These are phyloP conservation scores for Callaeas wilsoni DNA, from an alignment of 2,113 vertebrate species.

Conservation along the genomic window DNA sequence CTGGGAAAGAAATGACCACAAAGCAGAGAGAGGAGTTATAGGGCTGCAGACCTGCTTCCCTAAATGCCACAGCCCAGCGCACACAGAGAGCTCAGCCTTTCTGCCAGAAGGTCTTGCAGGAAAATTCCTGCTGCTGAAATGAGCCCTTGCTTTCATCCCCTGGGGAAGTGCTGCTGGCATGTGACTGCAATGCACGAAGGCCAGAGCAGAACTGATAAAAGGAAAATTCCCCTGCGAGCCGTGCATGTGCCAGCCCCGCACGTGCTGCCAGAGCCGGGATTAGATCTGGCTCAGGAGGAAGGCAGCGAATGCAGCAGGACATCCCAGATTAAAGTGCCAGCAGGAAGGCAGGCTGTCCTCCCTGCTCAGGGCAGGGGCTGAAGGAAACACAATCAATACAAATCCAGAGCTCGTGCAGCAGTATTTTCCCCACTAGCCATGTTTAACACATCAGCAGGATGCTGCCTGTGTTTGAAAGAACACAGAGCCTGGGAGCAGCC, in stretches of 20 bases:
- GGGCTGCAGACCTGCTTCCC: neutral
- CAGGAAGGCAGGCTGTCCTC: neutral
- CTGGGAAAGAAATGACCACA: neutral
- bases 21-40: neutral
- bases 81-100: neutral
- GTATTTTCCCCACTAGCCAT: fast-evolving
- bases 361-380: neutral
- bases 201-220: neutral
- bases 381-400: neutral
- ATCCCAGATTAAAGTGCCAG: neutral
- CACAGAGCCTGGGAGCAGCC: neutral
- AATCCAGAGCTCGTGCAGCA: neutral
- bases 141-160: neutral
- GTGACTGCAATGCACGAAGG: neutral
- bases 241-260: neutral
- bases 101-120: neutral
- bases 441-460: neutral
- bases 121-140: slow-evolving; percentile 1
- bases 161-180: neutral
- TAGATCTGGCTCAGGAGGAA: neutral
- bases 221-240: neutral
- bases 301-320: neutral
- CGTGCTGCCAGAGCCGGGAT: neutral
- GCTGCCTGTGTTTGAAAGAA: neutral
- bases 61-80: neutral